These are phyloP conservation scores for Zaprionus bogoriensis DNA, from an alignment of 2,888 invertebrate genomes.

Conservation along the genomic window DNA sequence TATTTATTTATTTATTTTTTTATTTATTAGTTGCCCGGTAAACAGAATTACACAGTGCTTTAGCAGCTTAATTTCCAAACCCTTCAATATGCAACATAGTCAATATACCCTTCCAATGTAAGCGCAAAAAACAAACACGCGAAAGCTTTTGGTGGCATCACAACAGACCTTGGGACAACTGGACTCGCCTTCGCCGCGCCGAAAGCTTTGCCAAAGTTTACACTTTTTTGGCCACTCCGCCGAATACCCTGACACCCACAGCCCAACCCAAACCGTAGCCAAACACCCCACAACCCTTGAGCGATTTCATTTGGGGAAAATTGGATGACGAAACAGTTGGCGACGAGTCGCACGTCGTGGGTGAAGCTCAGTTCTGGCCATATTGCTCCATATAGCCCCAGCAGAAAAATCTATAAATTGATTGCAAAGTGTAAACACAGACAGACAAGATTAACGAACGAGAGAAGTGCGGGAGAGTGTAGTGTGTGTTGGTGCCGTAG, in stretches of 20 bases:
- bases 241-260: neutral
- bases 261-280: neutral
- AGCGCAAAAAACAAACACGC: slow-evolving; percentile 25
- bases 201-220: slow-evolving; percentile 54
- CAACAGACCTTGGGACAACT: slow-evolving; percentile 59
- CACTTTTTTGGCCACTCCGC: slow-evolving; percentile 21
- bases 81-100: too few relatives aligned
- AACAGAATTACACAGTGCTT: too few relatives aligned
- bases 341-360: slow-evolving; percentile 22
- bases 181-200: slow-evolving; percentile 3
- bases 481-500: too few relatives aligned
- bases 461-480: slow-evolving; percentile 5
- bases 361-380: too few relatives aligned
- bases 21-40: too few relatives aligned
- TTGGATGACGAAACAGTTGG: slow-evolving; percentile 71
- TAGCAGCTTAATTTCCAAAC: too few relatives aligned
- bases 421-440: slow-evolving; percentile 49
- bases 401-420: slow-evolving; percentile 70
- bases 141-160: slow-evolving; percentile 49
- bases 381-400: too few relatives aligned
- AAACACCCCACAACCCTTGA: slow-evolving; percentile 28
- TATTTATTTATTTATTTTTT: too few relatives aligned
- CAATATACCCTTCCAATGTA: fast-evolving
- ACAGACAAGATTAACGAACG: neutral
- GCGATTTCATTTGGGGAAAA: slow-evolving; percentile 27